These are phyloP conservation scores for Eleutherodactylus coqui DNA, from an alignment of 2,797 vertebrate species.

Conservation along the genomic window DNA sequence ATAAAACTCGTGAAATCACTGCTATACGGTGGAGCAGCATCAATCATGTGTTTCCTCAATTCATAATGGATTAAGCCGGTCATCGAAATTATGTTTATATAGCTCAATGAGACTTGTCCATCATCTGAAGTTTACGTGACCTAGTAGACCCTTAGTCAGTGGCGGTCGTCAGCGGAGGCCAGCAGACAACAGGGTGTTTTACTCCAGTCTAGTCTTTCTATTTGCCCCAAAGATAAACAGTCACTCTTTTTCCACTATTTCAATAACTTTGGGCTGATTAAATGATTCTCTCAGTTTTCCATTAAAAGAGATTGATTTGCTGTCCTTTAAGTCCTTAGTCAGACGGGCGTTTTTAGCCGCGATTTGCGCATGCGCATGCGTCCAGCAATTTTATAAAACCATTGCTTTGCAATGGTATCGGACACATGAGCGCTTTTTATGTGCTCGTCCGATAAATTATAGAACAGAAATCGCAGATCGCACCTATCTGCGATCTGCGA, in stretches of 20 bases:
- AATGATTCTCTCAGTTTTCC: neutral
- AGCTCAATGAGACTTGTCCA: neutral
- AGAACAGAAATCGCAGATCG: too few species aligned
- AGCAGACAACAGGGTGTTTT: neutral
- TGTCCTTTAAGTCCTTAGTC: too few species aligned
- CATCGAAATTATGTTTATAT: neutral
- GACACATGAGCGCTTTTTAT: too few species aligned
- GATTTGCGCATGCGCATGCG: too few species aligned
- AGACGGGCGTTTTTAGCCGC: too few species aligned
- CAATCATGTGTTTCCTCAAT: neutral
- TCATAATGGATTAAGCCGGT: neutral
- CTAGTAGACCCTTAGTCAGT: neutral
- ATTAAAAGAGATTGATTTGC: neutral
- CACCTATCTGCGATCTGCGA: too few species aligned
- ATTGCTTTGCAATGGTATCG: too few species aligned
- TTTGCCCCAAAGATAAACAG: neutral
- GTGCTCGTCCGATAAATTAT: too few species aligned
- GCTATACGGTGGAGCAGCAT: neutral
- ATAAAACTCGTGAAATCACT: conserved; percentile 26
- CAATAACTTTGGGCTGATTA: neutral
- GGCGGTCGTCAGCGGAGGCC: neutral
- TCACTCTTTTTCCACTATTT: neutral
- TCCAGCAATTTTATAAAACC: too few species aligned
- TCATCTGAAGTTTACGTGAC: neutral
- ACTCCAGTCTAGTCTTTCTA: neutral